Evolutionary conservation across 2,113 vertebrate genomes (phyloP).

Genomic region (Recurvirostra avosetta): DNA sequence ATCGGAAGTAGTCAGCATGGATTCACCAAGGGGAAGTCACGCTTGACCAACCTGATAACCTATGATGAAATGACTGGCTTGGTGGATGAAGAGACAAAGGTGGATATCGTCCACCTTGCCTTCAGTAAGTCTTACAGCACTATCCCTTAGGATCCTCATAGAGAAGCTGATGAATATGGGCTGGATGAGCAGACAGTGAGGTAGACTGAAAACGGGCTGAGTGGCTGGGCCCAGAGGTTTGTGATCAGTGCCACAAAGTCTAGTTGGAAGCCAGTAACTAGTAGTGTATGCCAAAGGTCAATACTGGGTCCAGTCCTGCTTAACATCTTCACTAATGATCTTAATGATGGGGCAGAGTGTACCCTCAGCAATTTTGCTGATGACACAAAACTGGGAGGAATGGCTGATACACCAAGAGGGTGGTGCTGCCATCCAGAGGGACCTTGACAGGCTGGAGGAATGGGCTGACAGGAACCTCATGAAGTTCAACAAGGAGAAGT

Average conservation of each 20-base stretch:
- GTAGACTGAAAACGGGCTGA: neutral
- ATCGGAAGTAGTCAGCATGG: neutral
- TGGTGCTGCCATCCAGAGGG: neutral
- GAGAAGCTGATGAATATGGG: neutral
- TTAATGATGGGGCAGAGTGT: neutral
- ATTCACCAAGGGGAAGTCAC: neutral
- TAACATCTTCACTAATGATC: neutral
- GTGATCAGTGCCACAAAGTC: neutral
- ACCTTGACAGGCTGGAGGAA: neutral
- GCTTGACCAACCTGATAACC: neutral
- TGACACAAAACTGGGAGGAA: neutral
- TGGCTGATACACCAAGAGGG: neutral
- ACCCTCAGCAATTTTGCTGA: neutral
- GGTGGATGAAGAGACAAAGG: neutral
- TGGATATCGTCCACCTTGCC: fast-evolving
- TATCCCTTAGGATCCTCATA: neutral
- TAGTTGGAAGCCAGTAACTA: neutral
- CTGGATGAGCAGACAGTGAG: neutral
- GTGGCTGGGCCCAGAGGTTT: neutral
- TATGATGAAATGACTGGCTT: neutral
- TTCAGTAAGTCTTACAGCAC: neutral
- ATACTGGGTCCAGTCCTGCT: neutral
- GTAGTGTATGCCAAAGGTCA: neutral
- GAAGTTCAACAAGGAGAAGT: neutral
- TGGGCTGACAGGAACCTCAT: neutral